Evolutionary conservation across 2,797 vertebrate species (phyloP), one percentile per base, ranked within the genome.

Genomic region (Halcyon smyrnensis): DNA sequence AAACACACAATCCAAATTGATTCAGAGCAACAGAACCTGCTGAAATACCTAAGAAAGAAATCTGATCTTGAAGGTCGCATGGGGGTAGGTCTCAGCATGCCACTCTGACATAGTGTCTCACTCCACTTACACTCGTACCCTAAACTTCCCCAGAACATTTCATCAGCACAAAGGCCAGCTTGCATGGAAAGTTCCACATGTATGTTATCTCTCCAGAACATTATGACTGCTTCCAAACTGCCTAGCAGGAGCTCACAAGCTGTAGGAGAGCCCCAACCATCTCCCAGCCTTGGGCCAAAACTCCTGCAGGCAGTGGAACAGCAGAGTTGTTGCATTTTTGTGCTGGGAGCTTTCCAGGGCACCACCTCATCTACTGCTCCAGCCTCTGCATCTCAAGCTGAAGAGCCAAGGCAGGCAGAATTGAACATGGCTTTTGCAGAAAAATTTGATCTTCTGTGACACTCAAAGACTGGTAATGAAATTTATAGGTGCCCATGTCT

Each of bases 21-120:
- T 70, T 28, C 28, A 87, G 36, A 69, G 56, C 69, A n/a, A 63
- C 57, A 46, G 50, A 57, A 76, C 14, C 7, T 39, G 76, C 43
- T 34, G 50, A 69, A 81, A 86, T 27, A 69, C 30, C n/a, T 11
- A 37, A 51, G 18, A 67, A 45, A 73, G 20, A 56, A 56, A 68
- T 15, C 46, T 54, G 39, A 8, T 77, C n/a, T 10, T 4, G 21
- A 54, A 80, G 41, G 62, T 32, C n/a, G 27, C 9, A 10, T 37
- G 36, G 32, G 13, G 15, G 4, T 17, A n/a, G 19, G 34, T 48
- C 41, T 62, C 45, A 16, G n/a, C 21, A 15, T 3, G 7, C 34
- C 1, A 1, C 24, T 73, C 34, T 41, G 74, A 36, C 34, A 10
- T 32, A 32, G 7, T 46, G 2, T 64, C 12, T 32, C 2, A 3